A percentile compares a stretch with the other conserved stretches of the same genome.
Evolutionary conservation across 2,113 vertebrate genomes (phyloP).

Genomic region (Serilophus lunatus): DNA sequence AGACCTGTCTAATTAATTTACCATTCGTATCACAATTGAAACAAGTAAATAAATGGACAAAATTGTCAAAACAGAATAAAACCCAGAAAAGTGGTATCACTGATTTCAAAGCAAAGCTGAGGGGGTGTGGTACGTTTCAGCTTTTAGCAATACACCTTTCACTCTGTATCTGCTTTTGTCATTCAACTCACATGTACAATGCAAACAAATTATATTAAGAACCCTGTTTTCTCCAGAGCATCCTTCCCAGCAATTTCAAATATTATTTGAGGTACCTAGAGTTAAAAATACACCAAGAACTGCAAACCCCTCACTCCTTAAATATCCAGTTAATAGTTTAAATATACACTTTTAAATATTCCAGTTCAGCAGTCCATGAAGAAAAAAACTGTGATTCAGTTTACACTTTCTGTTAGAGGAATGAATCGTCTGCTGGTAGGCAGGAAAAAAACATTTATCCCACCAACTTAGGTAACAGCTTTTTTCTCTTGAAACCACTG

Average conservation of each 20-base stretch:
- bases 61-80: background rate
- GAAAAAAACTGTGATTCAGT: background rate
- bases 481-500: background rate
- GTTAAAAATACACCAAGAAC: background rate
- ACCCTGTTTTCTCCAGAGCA: background rate
- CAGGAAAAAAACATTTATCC: no score
- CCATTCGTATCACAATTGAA: background rate
- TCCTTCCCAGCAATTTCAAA: background rate
- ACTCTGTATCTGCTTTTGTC: background rate
- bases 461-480: background rate
- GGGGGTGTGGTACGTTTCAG: no score
- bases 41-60: background rate
- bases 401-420: background rate
- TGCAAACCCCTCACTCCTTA: background rate
- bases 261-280: background rate
- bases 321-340: background rate
- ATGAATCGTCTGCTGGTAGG: background rate
- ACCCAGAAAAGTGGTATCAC: rapidly evolving
- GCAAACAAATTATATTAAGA: background rate
- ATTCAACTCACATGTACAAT: background rate
- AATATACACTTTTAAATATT: no score
- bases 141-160: background rate
- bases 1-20: background rate
- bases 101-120: background rate
- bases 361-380: background rate